Conservation (phyloP, 2,113 vertebrate species). For the Corythaixoides concolor region DNA sequence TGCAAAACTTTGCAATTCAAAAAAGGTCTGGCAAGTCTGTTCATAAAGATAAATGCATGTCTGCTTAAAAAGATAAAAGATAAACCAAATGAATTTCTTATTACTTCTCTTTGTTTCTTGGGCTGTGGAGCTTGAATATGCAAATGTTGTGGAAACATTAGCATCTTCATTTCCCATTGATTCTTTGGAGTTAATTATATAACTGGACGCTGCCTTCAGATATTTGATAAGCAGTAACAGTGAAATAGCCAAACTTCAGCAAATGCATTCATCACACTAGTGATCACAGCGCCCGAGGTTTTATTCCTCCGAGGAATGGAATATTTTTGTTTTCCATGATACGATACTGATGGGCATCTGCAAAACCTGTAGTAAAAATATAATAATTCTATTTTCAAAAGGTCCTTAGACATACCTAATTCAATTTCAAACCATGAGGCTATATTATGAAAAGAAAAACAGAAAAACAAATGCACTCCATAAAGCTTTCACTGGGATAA, state of each 20-base stretch:
- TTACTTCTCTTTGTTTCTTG: slow-evolving; percentile 32
- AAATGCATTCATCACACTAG: neutral
- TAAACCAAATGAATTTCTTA: slow-evolving; percentile 39
- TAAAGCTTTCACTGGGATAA: slow-evolving; percentile 44
- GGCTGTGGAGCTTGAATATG: neutral
- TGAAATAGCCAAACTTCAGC: neutral
- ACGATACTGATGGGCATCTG: neutral
- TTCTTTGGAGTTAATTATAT: neutral
- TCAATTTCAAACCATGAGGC: slow-evolving; percentile 8
- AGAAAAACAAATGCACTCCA: neutral
- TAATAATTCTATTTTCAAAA: neutral
- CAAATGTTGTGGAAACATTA: slow-evolving; percentile 6
- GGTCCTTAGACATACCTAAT: slow-evolving; percentile 12
- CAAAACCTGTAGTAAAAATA: slow-evolving; percentile 5
- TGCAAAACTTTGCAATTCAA: slow-evolving; percentile 9
- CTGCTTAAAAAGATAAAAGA: slow-evolving; percentile 58
- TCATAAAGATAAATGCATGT: slow-evolving; percentile 25
- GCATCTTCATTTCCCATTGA: slow-evolving; percentile 6
- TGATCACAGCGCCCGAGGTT: neutral
- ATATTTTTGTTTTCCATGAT: neutral
- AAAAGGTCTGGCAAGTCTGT: slow-evolving; percentile 22
- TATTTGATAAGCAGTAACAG: neutral
- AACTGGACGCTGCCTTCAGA: neutral
- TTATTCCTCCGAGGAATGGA: neutral
- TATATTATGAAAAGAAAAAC: neutral